phyloP scores from a whole-genome alignment of 2,888 invertebrate species.

The Callyntrura guangdongensis region DNA sequence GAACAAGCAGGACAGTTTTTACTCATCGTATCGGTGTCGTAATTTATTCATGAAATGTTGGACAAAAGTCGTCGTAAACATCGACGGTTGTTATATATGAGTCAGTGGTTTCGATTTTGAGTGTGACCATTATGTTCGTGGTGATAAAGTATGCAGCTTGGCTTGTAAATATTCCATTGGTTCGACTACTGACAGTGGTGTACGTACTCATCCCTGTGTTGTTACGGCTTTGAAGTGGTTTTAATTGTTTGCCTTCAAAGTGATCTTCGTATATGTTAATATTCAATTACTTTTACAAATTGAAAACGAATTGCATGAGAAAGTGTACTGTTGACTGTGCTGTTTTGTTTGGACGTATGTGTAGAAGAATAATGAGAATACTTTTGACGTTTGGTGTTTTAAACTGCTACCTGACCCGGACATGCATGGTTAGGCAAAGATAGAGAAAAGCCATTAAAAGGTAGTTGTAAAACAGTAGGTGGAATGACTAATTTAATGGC shows the following conservation, averaged over 20 bases:
- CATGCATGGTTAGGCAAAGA: neutral
- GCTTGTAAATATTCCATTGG: neutral
- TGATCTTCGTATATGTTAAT: no score
- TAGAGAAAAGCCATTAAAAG: constrained; percentile 8
- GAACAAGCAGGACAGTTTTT: neutral
- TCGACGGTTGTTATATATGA: neutral
- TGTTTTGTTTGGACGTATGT: no score
- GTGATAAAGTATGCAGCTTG: neutral
- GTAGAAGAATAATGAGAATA: no score
- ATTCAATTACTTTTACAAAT: no score
- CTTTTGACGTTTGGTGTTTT: neutral
- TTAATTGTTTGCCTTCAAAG: no score
- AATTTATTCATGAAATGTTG: constrained; percentile 17
- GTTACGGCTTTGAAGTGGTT: neutral
- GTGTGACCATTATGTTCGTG: constrained; percentile 9
- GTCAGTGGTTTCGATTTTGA: neutral
- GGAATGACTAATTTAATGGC: constrained; percentile 24
- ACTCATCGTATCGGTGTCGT: neutral
- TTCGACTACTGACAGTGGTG: neutral
- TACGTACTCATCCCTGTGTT: neutral
- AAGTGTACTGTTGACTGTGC: no score
- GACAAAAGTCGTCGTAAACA: neutral
- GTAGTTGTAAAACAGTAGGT: constrained; percentile 3
- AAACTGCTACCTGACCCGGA: neutral
- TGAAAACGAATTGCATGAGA: no score